phyloP scores from a whole-genome alignment of 2,888 invertebrate species.

The Apotomis capreana region DNA sequence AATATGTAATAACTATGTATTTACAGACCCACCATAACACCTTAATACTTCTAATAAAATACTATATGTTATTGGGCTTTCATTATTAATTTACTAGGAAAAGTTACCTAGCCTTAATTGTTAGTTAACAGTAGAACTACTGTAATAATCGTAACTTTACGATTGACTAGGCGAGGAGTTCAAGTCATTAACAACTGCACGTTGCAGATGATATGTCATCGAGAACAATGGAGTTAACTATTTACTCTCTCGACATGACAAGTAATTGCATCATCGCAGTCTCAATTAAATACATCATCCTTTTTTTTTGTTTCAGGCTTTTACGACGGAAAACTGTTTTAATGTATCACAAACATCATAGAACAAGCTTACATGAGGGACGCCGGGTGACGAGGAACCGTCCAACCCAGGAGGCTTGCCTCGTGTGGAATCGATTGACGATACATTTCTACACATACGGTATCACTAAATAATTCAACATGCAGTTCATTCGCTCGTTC shows the following conservation, averaged over 20 bases:
- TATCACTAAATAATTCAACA: conserved; percentile 59
- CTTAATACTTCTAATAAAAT: too few relatives aligned
- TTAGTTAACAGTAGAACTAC: too few relatives aligned
- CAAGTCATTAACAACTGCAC: too few relatives aligned
- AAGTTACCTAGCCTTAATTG: too few relatives aligned
- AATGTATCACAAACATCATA: conserved; percentile 68
- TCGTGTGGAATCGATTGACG: conserved; percentile 31
- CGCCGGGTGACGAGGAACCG: conserved; percentile 64
- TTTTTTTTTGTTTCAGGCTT: conserved; percentile 59
- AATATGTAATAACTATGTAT: too few relatives aligned
- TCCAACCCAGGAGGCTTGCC: conserved; percentile 59
- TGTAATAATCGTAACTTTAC: too few relatives aligned
- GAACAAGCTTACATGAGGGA: conserved; percentile 59
- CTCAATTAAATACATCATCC: conserved; percentile 15
- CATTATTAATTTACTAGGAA: too few relatives aligned
- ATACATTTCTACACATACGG: conserved; percentile 41
- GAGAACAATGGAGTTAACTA: too few relatives aligned
- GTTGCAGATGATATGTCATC: too few relatives aligned
- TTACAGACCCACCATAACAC: too few relatives aligned
- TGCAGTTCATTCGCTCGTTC: conserved; percentile 85
- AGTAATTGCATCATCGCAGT: background rate
- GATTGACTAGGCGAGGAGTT: too few relatives aligned
- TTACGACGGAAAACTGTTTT: conserved; percentile 55
- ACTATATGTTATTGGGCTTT: too few relatives aligned
- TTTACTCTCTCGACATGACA: background rate